Evolutionary conservation across 2,113 vertebrate genomes (phyloP), one percentile per base, ranked within the genome.

Genomic region (Hypanus sabinus): DNA sequence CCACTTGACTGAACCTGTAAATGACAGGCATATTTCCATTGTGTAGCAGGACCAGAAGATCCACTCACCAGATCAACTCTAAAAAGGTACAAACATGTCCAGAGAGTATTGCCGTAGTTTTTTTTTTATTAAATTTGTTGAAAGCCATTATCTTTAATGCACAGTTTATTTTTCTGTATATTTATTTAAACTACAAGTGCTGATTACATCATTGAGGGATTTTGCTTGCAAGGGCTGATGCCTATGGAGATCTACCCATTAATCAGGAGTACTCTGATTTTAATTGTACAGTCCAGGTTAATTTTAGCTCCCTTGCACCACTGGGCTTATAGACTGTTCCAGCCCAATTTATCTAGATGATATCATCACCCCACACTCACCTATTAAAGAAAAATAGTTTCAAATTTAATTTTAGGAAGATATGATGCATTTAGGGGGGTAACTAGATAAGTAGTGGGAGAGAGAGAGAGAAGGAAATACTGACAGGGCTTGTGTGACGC

Each of bases 191-290:
- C 60, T 36, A 16, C 12, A 36, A 20, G 60, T 65, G 14, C 14
- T 90, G 85, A 65, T 90, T 65, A 90, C 85, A 68, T 90, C 85
- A 68, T 90, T 65, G 60, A 90, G 57, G 85, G 85, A 90, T 68
- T 90, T 90, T 65, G 85, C 85, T 90, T 90, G 57, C 30, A 68
- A n/a, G 27, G 33, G 60, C 85, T 65, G 38, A 12, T 65, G 60
- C 20, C 60, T 65, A 12, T 62, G n/a, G 85, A 90, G 85, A 90
- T 65, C 12, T 20, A 90, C 14, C 85, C 60, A 90, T 90, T 90
- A 90, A 90, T 90, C 60, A 68, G 60, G 57, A 90, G 85, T 65
- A 90, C 30, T n/a, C 85, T 18, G n/a, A 62, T 62, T 68, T 65
- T 90, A 90, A 90, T 62, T 88, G 27, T 92, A 70, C 27, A 46